phyloP scores from a whole-genome alignment of 2,797 vertebrate species.

The Bucorvus abyssinicus region DNA sequence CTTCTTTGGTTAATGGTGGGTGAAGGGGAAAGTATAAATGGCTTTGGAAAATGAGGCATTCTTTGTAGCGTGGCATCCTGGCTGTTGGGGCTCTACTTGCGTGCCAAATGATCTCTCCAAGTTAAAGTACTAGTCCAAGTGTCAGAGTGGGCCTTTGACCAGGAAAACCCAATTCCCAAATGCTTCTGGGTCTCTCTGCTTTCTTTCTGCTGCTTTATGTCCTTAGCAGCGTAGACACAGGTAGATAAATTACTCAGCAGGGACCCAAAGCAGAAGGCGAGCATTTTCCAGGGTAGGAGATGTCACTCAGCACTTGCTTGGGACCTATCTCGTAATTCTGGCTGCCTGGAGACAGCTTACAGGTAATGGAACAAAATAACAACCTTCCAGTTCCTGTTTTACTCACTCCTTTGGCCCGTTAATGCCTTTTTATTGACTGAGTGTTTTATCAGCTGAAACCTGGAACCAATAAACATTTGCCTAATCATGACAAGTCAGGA shows the following conservation, averaged over 20 bases:
- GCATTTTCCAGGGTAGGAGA: background rate
- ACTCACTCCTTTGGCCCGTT: background rate
- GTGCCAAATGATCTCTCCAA: background rate
- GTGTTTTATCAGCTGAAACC: background rate
- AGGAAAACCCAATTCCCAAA: rapidly evolving
- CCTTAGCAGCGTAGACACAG: background rate
- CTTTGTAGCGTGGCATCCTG: background rate
- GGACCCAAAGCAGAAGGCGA: background rate
- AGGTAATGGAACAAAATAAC: background rate
- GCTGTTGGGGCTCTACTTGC: background rate
- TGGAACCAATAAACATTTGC: background rate
- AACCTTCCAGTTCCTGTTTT: background rate
- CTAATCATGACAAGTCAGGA: background rate
- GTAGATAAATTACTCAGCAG: background rate
- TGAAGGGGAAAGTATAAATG: background rate
- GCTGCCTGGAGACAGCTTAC: background rate
- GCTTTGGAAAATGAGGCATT: background rate
- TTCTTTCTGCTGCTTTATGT: background rate
- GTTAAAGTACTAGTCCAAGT: background rate
- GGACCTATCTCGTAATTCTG: background rate
- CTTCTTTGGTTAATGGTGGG: background rate
- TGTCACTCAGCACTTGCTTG: background rate
- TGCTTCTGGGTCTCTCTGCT: background rate
- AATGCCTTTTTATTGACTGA: background rate
- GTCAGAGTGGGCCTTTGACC: rapidly evolving